Percentiles rank a stretch among this genome's conserved stretches.
Conservation (phyloP, 2,888 invertebrate species). For the Asteroscopus sphinx region DNA sequence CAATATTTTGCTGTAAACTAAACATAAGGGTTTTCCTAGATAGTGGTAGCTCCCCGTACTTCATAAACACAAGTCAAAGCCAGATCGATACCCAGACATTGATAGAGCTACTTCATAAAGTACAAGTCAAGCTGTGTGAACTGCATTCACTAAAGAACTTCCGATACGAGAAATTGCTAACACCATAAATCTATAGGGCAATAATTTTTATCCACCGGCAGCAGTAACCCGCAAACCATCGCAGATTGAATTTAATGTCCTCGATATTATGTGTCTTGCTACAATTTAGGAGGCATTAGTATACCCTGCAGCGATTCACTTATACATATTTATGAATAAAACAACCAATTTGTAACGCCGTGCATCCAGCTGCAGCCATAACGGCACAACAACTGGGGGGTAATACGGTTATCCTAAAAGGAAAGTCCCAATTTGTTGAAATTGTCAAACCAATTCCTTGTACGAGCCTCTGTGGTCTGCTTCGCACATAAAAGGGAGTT, state of each 20-base stretch:
- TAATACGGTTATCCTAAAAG: slow-evolving; percentile 71
- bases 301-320: slow-evolving; percentile 75
- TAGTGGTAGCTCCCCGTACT: not conserved
- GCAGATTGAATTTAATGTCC: slow-evolving; percentile 79
- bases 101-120: slow-evolving; percentile 27
- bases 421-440: slow-evolving; percentile 72
- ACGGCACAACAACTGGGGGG: slow-evolving; percentile 67
- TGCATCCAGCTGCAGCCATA: slow-evolving; percentile 68
- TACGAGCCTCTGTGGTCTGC: slow-evolving; percentile 54
- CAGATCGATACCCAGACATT: slow-evolving; percentile 3
- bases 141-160: slow-evolving; percentile 65
- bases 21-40: not conserved
- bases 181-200: slow-evolving; percentile 72
- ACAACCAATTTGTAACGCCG: slow-evolving; percentile 67
- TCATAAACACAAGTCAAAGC: not conserved
- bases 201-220: slow-evolving; percentile 74
- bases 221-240: slow-evolving; percentile 69
- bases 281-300: slow-evolving; percentile 82
- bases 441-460: slow-evolving; percentile 68
- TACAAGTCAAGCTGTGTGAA: slow-evolving; percentile 22
- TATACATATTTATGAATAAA: slow-evolving; percentile 83
- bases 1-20: not conserved
- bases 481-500: slow-evolving; percentile 60
- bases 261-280: slow-evolving; percentile 73
- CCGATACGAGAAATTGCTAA: slow-evolving; percentile 76